Percentiles rank a stretch among this genome's conserved stretches.
Evolutionary conservation across 2,888 invertebrate genomes (phyloP).

Genomic region (Morpho helenor): DNA sequence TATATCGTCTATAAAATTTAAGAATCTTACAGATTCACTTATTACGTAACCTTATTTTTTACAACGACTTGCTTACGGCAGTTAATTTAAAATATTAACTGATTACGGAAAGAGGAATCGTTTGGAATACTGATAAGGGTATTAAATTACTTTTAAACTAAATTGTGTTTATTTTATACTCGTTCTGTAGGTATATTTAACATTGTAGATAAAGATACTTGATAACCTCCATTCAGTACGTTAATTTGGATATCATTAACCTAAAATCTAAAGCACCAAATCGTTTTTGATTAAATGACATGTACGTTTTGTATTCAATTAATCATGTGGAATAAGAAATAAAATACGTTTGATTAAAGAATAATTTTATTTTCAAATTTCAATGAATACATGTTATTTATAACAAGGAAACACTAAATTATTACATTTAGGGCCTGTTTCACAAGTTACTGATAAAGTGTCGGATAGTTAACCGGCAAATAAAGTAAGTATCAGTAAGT

Average conservation of each 20-base stretch:
- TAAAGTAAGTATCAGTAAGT: no score
- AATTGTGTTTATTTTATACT: constrained; percentile 1
- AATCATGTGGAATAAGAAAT: background rate
- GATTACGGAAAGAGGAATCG: background rate
- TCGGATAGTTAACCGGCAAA: no score
- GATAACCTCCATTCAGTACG: constrained; percentile 8
- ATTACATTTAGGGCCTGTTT: no score
- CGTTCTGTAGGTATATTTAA: constrained; percentile 1
- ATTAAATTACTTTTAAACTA: constrained; percentile 1
- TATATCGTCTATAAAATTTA: no score
- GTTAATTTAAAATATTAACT: background rate
- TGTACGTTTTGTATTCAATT: no score
- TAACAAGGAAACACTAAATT: background rate
- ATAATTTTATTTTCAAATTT: constrained; percentile 1
- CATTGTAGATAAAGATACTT: background rate
- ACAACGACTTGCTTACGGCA: no score
- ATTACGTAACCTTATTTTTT: no score
- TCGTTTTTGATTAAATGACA: no score
- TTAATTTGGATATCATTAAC: constrained; percentile 9
- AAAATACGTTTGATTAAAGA: constrained; percentile 1
- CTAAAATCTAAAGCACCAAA: constrained; percentile 1
- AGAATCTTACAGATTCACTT: no score
- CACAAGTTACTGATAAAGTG: no score
- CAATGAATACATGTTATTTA: constrained; percentile 4
- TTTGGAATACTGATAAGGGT: background rate